phyloP scores from a whole-genome alignment of 2,888 invertebrate species.

The Choristoneura rosaceana region DNA sequence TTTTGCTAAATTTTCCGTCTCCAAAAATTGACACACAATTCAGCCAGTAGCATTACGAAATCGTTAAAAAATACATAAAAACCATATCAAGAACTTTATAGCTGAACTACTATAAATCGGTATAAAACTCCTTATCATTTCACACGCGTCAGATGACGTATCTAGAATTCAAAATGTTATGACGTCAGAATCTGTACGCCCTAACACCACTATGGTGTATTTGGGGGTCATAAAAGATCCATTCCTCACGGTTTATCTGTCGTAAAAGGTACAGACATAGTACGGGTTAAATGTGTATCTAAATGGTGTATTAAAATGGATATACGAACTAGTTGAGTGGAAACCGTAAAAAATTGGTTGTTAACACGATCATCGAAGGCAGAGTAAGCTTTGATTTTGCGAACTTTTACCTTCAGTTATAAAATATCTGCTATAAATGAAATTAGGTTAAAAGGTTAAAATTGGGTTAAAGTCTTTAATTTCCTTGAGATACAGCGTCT shows the following conservation, averaged over 20 bases:
- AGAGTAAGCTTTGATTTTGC: neutral
- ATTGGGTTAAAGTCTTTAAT: neutral
- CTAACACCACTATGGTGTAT: constrained; percentile 50
- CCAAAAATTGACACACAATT: neutral
- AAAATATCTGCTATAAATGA: no score
- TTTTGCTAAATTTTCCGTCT: neutral
- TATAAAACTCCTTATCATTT: constrained; percentile 66
- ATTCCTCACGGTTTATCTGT: constrained; percentile 81
- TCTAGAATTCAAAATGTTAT: constrained; percentile 81
- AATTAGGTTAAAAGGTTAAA: neutral
- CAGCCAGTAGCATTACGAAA: neutral
- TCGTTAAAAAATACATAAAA: constrained; percentile 54
- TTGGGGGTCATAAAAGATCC: constrained; percentile 79
- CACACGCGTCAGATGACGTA: constrained; percentile 64
- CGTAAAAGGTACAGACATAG: constrained; percentile 73
- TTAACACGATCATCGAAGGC: neutral
- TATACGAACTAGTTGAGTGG: constrained; percentile 81
- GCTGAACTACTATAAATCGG: constrained; percentile 58
- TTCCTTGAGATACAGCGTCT: neutral
- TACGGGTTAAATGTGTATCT: constrained; percentile 81
- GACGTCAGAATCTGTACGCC: constrained; percentile 74
- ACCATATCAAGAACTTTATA: constrained; percentile 56
- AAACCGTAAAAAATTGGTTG: constrained; percentile 76
- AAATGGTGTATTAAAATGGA: constrained; percentile 79
- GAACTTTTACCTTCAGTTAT: neutral